Evolutionary conservation across 2,797 vertebrate species (phyloP).

Genomic region (Gymnoscopelus braueri): DNA sequence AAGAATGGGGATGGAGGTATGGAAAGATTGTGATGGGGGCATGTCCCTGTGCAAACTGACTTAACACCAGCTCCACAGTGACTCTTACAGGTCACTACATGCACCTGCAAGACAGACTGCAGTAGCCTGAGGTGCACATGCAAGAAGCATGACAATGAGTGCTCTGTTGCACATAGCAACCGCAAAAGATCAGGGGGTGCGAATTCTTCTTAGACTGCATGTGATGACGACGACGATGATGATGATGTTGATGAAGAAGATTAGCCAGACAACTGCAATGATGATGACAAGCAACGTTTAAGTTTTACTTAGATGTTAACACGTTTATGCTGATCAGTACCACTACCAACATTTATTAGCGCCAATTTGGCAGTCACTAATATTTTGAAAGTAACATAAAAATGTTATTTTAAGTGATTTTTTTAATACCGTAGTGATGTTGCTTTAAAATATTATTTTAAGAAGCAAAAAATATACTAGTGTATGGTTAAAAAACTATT

Average conservation of each 20-base stretch:
- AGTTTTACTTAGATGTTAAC: not conserved
- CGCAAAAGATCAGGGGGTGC: constrained; percentile 1
- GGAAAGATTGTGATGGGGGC: constrained; percentile 11
- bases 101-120: constrained; percentile 14
- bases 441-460: not conserved
- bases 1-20: constrained; percentile 10
- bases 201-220: constrained; percentile 12
- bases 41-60: constrained; percentile 12
- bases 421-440: constrained; percentile 3
- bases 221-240: constrained; percentile 7
- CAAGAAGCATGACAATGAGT: constrained; percentile 10
- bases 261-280: constrained; percentile 1
- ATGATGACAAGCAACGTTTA: constrained; percentile 4
- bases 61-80: constrained; percentile 14
- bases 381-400: not conserved
- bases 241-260: not conserved
- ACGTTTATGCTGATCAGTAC: not conserved
- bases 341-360: not conserved
- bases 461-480: too few species aligned
- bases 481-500: too few species aligned
- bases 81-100: constrained; percentile 1
- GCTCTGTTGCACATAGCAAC: constrained; percentile 2
- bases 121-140: constrained; percentile 10
- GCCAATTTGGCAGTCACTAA: not conserved
- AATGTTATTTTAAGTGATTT: constrained; percentile 1